These are phyloP conservation scores for Cydia splendana DNA, from an alignment of 1,140 invertebrate genomes.

Conservation along the genomic window DNA sequence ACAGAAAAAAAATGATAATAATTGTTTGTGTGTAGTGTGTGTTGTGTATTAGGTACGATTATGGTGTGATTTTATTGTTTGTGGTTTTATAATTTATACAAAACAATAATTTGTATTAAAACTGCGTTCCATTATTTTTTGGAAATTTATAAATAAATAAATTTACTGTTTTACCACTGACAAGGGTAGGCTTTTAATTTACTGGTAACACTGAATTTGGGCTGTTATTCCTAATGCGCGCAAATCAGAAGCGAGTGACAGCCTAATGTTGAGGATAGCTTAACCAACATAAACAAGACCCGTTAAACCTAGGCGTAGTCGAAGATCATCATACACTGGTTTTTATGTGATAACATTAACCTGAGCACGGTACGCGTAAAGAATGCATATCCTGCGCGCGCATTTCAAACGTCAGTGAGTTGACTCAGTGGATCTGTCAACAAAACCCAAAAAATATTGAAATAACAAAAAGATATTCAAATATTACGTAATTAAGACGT, in stretches of 20 bases:
- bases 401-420: conserved; percentile 25
- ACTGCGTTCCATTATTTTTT: no score
- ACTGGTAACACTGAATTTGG: not conserved
- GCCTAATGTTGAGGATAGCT: no score
- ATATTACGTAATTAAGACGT: conserved; percentile 19
- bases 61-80: no score
- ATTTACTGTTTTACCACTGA: not conserved
- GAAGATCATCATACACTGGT: not conserved
- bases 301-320: not conserved
- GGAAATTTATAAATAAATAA: not conserved
- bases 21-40: no score
- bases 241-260: not conserved
- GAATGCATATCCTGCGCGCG: conserved; percentile 1
- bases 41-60: no score
- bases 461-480: conserved; percentile 22
- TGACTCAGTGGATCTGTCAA: conserved; percentile 1
- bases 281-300: not conserved
- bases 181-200: not conserved
- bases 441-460: conserved; percentile 6
- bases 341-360: not conserved
- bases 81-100: no score
- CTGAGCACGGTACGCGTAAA: not conserved
- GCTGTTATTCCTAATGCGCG: not conserved
- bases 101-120: no score
- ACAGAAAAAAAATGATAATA: not conserved